Evolutionary conservation across 2,888 invertebrate genomes (phyloP).

Genomic region (Neoascia interrupta): DNA sequence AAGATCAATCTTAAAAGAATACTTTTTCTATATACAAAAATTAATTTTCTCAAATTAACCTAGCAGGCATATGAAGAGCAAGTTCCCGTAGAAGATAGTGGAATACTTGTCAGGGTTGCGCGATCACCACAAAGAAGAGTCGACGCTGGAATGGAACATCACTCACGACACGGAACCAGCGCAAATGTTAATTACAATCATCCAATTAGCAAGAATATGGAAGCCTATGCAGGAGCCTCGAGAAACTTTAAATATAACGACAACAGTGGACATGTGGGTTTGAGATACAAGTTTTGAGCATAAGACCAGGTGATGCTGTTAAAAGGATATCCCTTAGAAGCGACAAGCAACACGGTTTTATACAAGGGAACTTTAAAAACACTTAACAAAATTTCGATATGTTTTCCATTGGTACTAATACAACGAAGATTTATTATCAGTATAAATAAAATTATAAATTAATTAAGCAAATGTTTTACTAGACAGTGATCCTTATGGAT

Average conservation of each 20-base stretch:
- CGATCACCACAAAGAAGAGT: conserved; percentile 26
- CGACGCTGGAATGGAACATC: not conserved
- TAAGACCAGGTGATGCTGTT: too few species aligned
- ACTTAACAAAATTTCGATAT: too few species aligned
- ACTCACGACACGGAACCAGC: not conserved
- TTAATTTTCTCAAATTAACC: not conserved
- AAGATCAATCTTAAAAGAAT: not conserved
- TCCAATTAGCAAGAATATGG: conserved; percentile 14
- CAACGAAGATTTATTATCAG: too few species aligned
- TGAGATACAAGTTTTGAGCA: conserved; percentile 31
- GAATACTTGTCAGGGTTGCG: conserved; percentile 3
- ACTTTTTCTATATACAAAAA: not conserved
- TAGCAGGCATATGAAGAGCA: not conserved
- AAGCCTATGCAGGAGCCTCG: conserved; percentile 18
- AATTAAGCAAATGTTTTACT: too few species aligned
- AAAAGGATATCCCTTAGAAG: too few species aligned
- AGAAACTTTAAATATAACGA: conserved; percentile 49
- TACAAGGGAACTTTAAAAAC: too few species aligned
- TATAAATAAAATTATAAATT: too few species aligned
- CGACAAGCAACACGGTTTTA: too few species aligned
- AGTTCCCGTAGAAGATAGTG: not conserved
- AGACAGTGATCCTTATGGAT: too few species aligned
- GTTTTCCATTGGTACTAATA: too few species aligned
- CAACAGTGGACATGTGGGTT: conserved; percentile 37
- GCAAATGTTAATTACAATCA: conserved; percentile 22